Evolutionary conservation across 1,140 invertebrate genomes (phyloP), one percentile per base, ranked within the genome.

Genomic region (Drosophila mojavensis): DNA sequence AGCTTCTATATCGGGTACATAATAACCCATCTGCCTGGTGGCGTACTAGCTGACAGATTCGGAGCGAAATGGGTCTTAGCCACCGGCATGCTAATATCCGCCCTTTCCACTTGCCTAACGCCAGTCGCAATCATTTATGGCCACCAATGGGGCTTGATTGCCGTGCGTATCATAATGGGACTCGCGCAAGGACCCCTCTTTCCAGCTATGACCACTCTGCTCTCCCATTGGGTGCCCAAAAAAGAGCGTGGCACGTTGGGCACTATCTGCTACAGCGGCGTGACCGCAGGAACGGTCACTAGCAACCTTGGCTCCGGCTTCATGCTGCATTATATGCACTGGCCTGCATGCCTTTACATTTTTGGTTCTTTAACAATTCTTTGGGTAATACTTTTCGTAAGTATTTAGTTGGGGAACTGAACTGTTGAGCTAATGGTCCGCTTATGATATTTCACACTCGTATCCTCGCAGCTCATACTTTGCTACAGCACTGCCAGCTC

Each of bases 281-380:
- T 95, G 0, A 94, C 94, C 53, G 93, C 95, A 0, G 95, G 95
- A 53, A 96, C 96, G 11, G 95, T 97, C 1, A 92, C 96, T 0
- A 94, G 95, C 1, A 95, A 96, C 9, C 94, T 94, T 0, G 47
- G 96, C 0, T 95, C 95, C 6, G 96, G 96, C 1, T 75, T 95
- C 1, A 94, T 97, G 43, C 93, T 95, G 6, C 92, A 94, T 59
- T 93, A 93, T 0, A 93, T 94, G 2, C 94, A 94, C 10, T 97
- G 96, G 96, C 93, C 95, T 1, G 93, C 94, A 0, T 95, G 96
- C 0, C 97, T 97, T 85, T 97, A 97, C 81, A 93, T 96, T 0
- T 97, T 97, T 91, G 97, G 97, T 62, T 89, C 92, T 39, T 62
- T 95, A 1, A 94, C 95, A 2, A 90, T 96, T 0, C 45, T 95